Evolutionary conservation across 2,888 invertebrate species (phyloP), one percentile per base, ranked within the genome.

Genomic region (Oligia latruncula): DNA sequence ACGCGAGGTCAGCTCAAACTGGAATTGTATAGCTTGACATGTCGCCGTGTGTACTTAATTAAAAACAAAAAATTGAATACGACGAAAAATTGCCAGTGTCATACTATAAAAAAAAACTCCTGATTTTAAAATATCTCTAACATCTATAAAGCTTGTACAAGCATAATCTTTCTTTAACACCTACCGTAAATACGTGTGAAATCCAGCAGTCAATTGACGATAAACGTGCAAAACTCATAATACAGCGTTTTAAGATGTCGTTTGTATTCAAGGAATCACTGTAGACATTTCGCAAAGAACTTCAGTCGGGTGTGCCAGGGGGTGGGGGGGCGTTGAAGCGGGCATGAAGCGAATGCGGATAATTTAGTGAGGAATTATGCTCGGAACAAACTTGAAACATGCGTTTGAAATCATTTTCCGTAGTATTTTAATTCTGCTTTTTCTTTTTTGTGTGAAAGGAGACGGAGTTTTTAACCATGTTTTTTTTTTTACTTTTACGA

Each of bases 191-290:
- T 88, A 91, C 88, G 90, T 92, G 92, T 87, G 88, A 91, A 92
- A 89, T 90, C 87, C 90, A 88, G 89, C 90, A 93, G 92, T 92
- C 93, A 92, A 95, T 95, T 91, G 93, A 85, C 92, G 93, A 94
- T 93, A 93, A 95, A 94, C 94, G 95, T 95, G 94, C 93, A 93
- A 93, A 95, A 95, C 92, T 95, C 96, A 95, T 96, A 96, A 95
- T 95, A 94, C 92, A 94, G 81, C 92, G 90, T 93, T 95, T 94
- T 95, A 95, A 93, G 91, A 91, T 93, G 95, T 96, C 97, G 95
- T 97, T 97, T 97, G 97, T 97, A 97, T 97, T 97, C 97, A 95
- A 94, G 95, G 96, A 97, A 96, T 97, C 97, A 96, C 95, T 95
- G 96, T 95, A 96, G 96, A 97, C 97, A 97, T 97, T 96, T 97